Conservation (phyloP, 2,113 vertebrate species). For the Gambusia affinis region DNA sequence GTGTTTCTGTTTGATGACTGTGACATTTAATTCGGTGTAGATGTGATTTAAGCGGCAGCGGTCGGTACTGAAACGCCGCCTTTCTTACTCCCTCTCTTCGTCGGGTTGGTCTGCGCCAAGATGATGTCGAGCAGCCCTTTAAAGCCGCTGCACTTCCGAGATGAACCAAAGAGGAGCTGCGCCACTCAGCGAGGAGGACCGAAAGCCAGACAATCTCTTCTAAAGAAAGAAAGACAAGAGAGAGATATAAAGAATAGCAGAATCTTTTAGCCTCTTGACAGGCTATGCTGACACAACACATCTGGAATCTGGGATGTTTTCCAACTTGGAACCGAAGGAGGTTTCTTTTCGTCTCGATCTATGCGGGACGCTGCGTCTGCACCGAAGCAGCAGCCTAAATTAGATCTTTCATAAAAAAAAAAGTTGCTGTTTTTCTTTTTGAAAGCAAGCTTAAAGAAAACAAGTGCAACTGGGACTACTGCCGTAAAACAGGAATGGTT, state of each 20-base stretch:
- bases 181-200: background rate
- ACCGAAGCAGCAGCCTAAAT: background rate
- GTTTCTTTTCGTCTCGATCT: constrained; percentile 20
- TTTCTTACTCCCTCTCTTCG: background rate
- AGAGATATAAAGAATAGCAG: background rate
- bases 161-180: constrained; percentile 56
- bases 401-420: background rate
- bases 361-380: constrained; percentile 47
- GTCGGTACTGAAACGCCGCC: background rate
- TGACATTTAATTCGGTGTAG: rapidly evolving
- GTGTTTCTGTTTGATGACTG: rapidly evolving
- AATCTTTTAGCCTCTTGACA: background rate
- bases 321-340: constrained; percentile 20
- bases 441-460: constrained; percentile 19
- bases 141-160: constrained; percentile 73
- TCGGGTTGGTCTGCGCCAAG: constrained; percentile 52
- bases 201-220: background rate
- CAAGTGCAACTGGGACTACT: constrained; percentile 62
- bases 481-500: constrained; percentile 73
- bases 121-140: constrained; percentile 70
- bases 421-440: background rate
- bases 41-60: background rate
- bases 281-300: constrained; percentile 29
- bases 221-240: too few relatives aligned
- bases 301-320: constrained; percentile 37